Conservation (phyloP, 2,797 vertebrate genomes). For the Pseudochirops cupreus region DNA sequence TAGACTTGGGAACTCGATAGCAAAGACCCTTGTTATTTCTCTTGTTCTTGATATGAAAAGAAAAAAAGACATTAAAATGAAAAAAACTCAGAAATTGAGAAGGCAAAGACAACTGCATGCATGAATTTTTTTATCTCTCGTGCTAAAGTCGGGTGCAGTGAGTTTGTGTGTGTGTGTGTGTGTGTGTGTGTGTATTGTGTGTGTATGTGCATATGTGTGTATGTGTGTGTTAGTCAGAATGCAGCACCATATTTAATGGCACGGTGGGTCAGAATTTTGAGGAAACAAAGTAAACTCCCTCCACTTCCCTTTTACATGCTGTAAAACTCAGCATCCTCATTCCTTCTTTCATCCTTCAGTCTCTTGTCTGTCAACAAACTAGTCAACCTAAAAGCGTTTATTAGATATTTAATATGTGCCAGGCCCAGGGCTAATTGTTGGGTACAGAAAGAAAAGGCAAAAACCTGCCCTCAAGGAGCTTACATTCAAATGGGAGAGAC, state of each 20-base stretch:
- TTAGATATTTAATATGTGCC: background rate
- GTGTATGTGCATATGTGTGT: too few species aligned
- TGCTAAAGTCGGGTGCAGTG: background rate
- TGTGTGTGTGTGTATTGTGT: too few species aligned
- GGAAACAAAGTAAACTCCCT: background rate
- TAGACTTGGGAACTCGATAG: background rate
- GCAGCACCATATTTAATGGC: background rate
- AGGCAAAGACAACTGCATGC: background rate
- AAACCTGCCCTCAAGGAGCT: background rate
- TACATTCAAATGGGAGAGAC: background rate
- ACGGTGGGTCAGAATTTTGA: background rate
- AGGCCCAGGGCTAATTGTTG: background rate
- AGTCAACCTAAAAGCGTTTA: background rate
- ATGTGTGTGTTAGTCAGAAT: background rate
- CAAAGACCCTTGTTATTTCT: constrained; percentile 12
- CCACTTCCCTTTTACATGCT: background rate
- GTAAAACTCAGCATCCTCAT: background rate
- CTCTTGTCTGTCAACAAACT: background rate
- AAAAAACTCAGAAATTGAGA: constrained; percentile 6
- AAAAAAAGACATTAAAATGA: background rate
- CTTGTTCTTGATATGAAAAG: background rate
- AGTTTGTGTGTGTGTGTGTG: too few species aligned
- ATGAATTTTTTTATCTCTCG: background rate
- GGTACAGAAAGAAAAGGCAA: background rate
- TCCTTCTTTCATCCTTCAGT: background rate